Percentiles rank a stretch among this genome's conserved stretches.
These are phyloP conservation scores for Folsomia manolachei DNA, from an alignment of 2,888 invertebrate species.

Conservation along the genomic window DNA sequence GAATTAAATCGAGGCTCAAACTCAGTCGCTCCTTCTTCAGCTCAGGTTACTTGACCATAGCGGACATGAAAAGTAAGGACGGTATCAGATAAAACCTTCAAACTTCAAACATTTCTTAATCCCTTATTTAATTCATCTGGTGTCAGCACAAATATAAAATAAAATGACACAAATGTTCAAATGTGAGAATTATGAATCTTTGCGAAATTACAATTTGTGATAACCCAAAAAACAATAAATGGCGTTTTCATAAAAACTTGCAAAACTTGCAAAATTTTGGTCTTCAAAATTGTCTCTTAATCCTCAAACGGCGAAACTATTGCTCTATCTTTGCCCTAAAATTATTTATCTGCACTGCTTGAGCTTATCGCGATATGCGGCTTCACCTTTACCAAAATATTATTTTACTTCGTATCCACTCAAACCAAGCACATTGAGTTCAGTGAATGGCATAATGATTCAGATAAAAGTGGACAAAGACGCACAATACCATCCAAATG, in stretches of 20 bases:
- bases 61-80: background rate
- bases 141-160: too few relatives aligned
- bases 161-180: too few relatives aligned
- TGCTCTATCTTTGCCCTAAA: too few relatives aligned
- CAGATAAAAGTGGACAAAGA: conserved; percentile 18
- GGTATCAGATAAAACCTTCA: background rate
- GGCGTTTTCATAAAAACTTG: too few relatives aligned
- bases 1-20: background rate
- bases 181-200: too few relatives aligned
- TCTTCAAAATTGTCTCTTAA: too few relatives aligned
- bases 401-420: too few relatives aligned
- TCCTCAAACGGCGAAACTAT: too few relatives aligned
- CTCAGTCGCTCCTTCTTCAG: background rate
- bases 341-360: background rate
- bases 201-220: too few relatives aligned
- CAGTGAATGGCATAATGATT: conserved; percentile 5
- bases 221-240: too few relatives aligned
- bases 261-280: too few relatives aligned
- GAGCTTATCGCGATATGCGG: background rate
- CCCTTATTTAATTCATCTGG: background rate
- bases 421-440: too few relatives aligned
- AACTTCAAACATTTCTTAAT: background rate
- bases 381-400: background rate
- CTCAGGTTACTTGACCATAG: background rate
- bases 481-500: conserved; percentile 40